Evolutionary conservation across 1,140 invertebrate genomes (phyloP), one percentile per base, ranked within the genome.

Genomic region (Temnothorax longispinosus): DNA sequence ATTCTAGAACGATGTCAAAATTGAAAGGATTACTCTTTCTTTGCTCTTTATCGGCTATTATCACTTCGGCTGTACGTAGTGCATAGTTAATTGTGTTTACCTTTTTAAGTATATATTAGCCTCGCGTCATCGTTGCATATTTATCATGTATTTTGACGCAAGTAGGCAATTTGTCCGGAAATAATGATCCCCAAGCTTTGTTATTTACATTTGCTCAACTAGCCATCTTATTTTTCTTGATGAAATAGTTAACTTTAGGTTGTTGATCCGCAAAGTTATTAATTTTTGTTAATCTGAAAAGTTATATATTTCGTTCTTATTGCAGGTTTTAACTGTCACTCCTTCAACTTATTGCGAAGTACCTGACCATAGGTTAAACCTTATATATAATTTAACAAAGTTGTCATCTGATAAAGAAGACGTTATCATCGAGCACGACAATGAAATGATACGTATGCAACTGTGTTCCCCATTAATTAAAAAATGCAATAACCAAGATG

Each of bases 401-500:
- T 64, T 93, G 3, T 76, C 71, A 27, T 76, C 87, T 60, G 21
- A 67, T 11, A 60, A 47, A 0, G 91, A 93, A 0, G 91, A 93
- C 87, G 58, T 72, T 50, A 69, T 88, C 81, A 50, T 88, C n/a
- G 35, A 86, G 60, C 52, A 89, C 50, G 60, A 88, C 11, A 18
- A 60, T 56, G 89, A 88, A 75, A 89, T 44, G 11, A 58, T 94
- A 50, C 87, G 90, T 76, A 81, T 95, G 11, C 93, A 93, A 88
- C 58, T 94, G 47, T 95, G 94, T 74, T 65, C 56, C 18, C 78
- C 91, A n/a, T 85, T 95, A 6, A 89, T 89, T 38, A 82, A 90
- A 38, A 87, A 85, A 18, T 95, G 94, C 44, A 93, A 94, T 71
- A 89, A 86, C 6, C 75, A 87, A 56, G 64, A 62, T 50, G 91